Evolutionary conservation across 2,797 vertebrate genomes (phyloP).

Genomic region (Todus mexicanus): DNA sequence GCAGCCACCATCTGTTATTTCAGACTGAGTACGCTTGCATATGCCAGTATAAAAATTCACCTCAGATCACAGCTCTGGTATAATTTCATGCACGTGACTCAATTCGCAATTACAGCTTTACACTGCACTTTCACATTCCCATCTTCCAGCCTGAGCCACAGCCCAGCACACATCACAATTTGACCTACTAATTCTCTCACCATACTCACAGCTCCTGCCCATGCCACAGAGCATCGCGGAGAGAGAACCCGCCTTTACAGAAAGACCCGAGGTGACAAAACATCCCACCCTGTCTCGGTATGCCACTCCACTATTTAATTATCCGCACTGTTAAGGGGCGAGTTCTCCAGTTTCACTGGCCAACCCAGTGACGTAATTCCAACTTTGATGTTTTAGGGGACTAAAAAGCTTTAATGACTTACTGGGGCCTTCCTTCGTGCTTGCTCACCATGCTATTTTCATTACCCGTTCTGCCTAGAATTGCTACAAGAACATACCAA

Average conservation of each 20-base stretch:
- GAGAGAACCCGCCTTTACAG: neutral
- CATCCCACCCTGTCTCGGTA: conserved; percentile 11
- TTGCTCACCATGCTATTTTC: neutral
- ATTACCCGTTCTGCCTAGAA: neutral
- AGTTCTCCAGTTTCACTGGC: conserved; percentile 24
- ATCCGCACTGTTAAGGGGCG: neutral
- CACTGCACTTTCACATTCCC: neutral
- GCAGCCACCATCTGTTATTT: neutral
- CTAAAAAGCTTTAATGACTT: neutral
- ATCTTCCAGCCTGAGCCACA: neutral
- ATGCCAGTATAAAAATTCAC: neutral
- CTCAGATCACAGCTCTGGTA: neutral
- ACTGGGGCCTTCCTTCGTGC: neutral
- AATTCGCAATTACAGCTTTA: neutral
- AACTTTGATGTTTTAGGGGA: neutral
- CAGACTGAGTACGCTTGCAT: neutral
- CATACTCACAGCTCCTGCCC: neutral
- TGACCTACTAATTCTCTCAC: neutral
- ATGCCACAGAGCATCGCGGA: neutral
- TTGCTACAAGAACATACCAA: neutral
- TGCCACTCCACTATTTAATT: neutral
- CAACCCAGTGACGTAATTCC: neutral
- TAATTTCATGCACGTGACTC: neutral
- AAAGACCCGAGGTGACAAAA: conserved; percentile 1
- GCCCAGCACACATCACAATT: neutral